Conservation (phyloP, 2,797 vertebrate species). For the Rhinophrynus dorsalis region DNA sequence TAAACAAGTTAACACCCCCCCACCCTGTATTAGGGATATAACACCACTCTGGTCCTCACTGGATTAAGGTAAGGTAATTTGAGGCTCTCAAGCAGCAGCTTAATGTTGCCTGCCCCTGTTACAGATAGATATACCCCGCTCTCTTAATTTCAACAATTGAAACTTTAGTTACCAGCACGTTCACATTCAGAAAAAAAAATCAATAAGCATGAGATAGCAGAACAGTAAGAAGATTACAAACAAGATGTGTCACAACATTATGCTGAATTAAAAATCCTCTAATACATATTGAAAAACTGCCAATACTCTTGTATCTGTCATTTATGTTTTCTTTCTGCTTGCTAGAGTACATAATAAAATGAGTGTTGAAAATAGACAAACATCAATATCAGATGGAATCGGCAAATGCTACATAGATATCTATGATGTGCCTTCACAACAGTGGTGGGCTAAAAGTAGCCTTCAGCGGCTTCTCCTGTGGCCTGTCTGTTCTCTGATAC, state of each 20-base stretch:
- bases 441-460: no score
- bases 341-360: slow-evolving; percentile 57
- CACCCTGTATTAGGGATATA: no score
- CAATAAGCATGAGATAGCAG: slow-evolving; percentile 75
- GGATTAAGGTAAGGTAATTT: no score
- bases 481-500: no score
- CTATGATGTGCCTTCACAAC: background rate
- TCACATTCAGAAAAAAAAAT: slow-evolving; percentile 66
- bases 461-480: no score
- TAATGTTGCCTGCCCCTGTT: no score
- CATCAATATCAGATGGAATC: slow-evolving; percentile 48
- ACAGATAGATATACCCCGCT: no score
- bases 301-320: no score
- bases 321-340: slow-evolving; percentile 66
- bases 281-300: slow-evolving; percentile 68
- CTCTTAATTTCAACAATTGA: no score
- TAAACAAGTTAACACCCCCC: no score
- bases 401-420: background rate
- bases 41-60: no score
- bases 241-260: slow-evolving; percentile 75
- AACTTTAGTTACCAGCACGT: slow-evolving; percentile 73
- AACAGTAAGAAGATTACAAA: slow-evolving; percentile 73
- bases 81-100: no score
- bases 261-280: slow-evolving; percentile 73
- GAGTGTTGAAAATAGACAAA: slow-evolving; percentile 54